Evolutionary conservation across 2,888 invertebrate species (phyloP).

Genomic region (Xestia sexstrigata): DNA sequence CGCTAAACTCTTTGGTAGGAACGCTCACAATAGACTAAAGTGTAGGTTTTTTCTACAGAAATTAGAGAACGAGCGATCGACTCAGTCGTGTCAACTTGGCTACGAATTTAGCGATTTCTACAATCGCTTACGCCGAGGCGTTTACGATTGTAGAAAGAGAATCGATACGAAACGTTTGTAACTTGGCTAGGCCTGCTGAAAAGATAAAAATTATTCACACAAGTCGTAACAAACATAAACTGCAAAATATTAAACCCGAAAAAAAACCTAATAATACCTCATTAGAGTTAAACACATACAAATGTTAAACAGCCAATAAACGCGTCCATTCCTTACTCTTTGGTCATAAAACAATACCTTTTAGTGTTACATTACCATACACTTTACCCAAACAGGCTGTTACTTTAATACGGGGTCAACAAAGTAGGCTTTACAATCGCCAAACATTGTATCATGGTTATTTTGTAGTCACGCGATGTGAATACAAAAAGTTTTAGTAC

Average conservation of each 20-base stretch:
- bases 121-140: too few species aligned
- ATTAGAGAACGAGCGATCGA: too few species aligned
- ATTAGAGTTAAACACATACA: background rate
- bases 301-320: conserved; percentile 34
- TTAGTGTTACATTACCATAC: conserved; percentile 47
- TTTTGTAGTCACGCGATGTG: conserved; percentile 35
- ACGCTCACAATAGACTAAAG: too few species aligned
- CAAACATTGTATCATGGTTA: conserved; percentile 43
- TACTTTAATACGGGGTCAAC: conserved; percentile 22
- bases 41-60: too few species aligned
- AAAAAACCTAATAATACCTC: background rate
- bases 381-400: conserved; percentile 10
- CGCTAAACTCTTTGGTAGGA: too few species aligned
- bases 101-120: too few species aligned
- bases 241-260: background rate
- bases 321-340: conserved; percentile 11
- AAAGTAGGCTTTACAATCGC: conserved; percentile 42
- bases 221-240: background rate
- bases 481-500: background rate
- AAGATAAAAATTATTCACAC: background rate
- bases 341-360: conserved; percentile 34
- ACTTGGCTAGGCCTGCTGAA: too few species aligned
- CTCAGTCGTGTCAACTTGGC: too few species aligned
- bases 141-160: too few species aligned
- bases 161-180: too few species aligned